These are phyloP conservation scores for Nestor notabilis DNA, from an alignment of 2,113 vertebrate genomes.

Conservation along the genomic window DNA sequence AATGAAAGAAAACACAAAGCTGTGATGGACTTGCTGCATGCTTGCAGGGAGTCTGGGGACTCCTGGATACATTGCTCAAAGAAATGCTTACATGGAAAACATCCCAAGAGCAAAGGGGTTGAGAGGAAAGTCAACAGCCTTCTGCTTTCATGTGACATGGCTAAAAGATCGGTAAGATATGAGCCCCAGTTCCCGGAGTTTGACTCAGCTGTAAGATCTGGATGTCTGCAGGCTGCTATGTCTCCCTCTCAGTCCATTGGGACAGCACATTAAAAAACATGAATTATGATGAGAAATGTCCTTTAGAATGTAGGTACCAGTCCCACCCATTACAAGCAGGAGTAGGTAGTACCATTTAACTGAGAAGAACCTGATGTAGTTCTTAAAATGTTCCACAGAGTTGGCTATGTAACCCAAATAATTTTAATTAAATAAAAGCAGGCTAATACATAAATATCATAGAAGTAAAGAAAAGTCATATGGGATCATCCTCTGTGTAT, in stretches of 20 bases:
- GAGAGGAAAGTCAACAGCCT: not conserved
- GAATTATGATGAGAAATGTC: not conserved
- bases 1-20: not conserved
- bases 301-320: not conserved
- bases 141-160: not conserved
- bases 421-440: not conserved
- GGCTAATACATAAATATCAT: not conserved
- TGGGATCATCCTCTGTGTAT: not conserved
- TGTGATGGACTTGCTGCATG: not conserved
- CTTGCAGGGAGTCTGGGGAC: not conserved
- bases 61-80: rapidly evolving
- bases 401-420: not conserved
- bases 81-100: not conserved
- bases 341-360: not conserved
- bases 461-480: not conserved
- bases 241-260: not conserved
- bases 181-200: not conserved
- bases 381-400: not conserved
- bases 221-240: not conserved
- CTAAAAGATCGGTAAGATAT: not conserved
- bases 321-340: not conserved
- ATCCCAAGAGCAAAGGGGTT: not conserved
- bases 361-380: not conserved
- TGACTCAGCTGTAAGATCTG: not conserved
- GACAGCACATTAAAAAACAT: not conserved